Conservation (phyloP, 2,113 vertebrate genomes). For the Tragulus kanchil region DNA sequence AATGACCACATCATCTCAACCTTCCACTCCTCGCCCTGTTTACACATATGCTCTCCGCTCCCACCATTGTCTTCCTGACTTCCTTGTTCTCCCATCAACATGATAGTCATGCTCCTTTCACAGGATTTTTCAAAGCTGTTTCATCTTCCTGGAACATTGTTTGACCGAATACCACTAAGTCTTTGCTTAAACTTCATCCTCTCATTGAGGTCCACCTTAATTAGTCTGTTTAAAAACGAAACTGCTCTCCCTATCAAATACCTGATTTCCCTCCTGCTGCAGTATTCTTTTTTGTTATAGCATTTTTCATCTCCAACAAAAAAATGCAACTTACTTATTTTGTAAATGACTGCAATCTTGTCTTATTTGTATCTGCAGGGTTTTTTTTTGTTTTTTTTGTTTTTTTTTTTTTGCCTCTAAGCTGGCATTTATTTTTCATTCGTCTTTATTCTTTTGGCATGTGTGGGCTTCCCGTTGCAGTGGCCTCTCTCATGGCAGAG, state of each 20-base stretch:
- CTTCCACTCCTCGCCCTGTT: neutral
- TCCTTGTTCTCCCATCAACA: neutral
- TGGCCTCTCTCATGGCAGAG: too few species aligned
- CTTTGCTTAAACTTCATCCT: neutral
- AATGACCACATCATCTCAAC: neutral
- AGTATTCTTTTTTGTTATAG: neutral
- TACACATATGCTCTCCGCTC: neutral
- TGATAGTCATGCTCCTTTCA: neutral
- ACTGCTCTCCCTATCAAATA: neutral
- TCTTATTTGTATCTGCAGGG: neutral
- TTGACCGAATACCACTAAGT: neutral
- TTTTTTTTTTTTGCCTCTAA: too few species aligned
- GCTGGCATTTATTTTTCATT: too few species aligned
- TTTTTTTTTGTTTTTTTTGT: too few species aligned
- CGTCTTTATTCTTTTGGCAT: too few species aligned
- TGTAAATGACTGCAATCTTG: neutral
- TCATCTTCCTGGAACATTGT: neutral
- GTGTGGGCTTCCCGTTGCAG: too few species aligned
- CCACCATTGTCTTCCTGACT: neutral
- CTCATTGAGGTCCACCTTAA: neutral
- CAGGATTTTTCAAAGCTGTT: neutral
- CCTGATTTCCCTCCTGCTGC: neutral
- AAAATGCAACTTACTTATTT: neutral
- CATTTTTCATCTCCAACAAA: neutral
- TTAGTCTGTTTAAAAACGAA: neutral